Evolutionary conservation across 1,140 invertebrate species (phyloP), one percentile per base, ranked within the genome.

Genomic region (Andricus grossulariae): DNA sequence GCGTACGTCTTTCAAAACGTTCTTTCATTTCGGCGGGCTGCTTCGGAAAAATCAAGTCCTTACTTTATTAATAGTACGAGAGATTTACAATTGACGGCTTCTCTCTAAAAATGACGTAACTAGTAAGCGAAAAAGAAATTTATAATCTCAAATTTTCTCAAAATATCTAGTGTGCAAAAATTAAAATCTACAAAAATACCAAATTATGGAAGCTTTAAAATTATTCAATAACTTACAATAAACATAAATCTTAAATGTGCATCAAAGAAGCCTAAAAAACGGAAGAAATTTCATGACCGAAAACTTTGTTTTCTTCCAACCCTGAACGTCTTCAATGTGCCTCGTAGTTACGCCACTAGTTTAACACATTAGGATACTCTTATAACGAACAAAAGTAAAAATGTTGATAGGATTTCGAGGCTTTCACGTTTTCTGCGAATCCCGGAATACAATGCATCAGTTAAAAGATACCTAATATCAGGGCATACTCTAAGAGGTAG

Each of bases 401-500:
- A 66, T 66, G 60, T 66, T 66, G 60, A 66, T 66, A 66, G 60
- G 60, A 66, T 66, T 32, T 66, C 25, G 60, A 66, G 60, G 50
- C 71, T 73, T 73, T 73, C 72, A 52, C 15, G 8, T 73, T 50
- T 74, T 79, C 74, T 78, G 55, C 72, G 82, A 88, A 86, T 88
- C 83, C 82, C 83, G 86, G 84, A 87, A 88, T 73, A 82, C 88
- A 88, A 83, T 73, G 74, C 77, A 83, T 83, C 76, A 71, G 81
- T 85, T 82, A 83, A 86, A 85, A 84, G 25, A 32, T 32, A 32
- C 25, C 25, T 32, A 32, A 32, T 32, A 5, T 5, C 25, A 32
- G 25, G 25, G 25, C 25, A 32, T 32, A 32, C 5, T 32, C 25
- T 32, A 5, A 5, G 4, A n/a, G n/a, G n/a, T n/a, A n/a, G n/a